Evolutionary conservation across 1,140 invertebrate genomes (phyloP).

Genomic region (Ips typographus): DNA sequence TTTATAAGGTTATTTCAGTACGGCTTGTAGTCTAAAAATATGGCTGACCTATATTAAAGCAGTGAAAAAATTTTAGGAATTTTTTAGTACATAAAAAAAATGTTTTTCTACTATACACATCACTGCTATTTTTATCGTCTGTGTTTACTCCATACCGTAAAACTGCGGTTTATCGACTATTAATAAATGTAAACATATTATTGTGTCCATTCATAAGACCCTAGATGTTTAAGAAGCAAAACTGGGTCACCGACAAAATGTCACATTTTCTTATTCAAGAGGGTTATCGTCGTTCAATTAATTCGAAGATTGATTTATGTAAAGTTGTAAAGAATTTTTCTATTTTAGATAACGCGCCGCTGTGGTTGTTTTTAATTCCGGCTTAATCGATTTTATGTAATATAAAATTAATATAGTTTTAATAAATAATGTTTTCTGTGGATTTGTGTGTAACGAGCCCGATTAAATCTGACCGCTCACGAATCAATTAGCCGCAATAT

Average conservation of each 20-base stretch:
- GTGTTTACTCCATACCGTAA: constrained; percentile 6
- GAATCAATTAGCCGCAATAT: neutral
- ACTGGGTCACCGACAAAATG: constrained; percentile 15
- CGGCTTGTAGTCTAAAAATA: too few species aligned
- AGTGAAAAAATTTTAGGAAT: too few species aligned
- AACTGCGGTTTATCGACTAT: neutral
- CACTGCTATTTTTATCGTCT: constrained; percentile 5
- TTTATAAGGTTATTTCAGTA: too few species aligned
- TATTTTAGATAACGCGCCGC: constrained; percentile 14
- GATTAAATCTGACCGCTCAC: neutral
- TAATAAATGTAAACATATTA: neutral
- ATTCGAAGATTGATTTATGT: constrained; percentile 12
- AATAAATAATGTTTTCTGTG: neutral
- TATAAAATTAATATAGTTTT: constrained; percentile 4
- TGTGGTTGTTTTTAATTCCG: neutral
- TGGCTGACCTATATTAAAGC: too few species aligned
- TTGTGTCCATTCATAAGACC: constrained; percentile 8
- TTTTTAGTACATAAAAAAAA: neutral
- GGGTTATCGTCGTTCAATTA: constrained; percentile 22
- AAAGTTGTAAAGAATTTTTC: constrained; percentile 3
- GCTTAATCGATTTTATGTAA: neutral
- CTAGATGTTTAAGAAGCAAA: neutral
- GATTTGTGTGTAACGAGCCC: neutral
- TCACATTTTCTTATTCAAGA: constrained; percentile 11
- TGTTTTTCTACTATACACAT: neutral